These are phyloP conservation scores for Diachasmimorpha longicaudata DNA, from an alignment of 1,140 invertebrate species.

Conservation along the genomic window DNA sequence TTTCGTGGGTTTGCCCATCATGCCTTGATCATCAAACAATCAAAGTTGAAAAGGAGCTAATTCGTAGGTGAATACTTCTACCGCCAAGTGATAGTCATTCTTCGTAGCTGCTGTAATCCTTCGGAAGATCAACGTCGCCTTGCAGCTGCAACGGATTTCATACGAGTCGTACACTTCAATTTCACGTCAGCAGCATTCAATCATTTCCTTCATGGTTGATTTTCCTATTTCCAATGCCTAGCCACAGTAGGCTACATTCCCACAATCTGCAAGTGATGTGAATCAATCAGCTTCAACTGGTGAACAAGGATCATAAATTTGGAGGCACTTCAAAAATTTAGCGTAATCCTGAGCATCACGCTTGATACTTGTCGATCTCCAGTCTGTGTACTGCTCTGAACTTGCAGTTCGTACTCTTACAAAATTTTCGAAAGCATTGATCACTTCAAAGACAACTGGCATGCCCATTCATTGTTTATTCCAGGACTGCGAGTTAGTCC, in stretches of 20 bases:
- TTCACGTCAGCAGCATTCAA: constrained; percentile 36
- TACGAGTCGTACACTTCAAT: too few relatives aligned
- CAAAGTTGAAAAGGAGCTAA: constrained; percentile 46
- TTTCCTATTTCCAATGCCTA: constrained; percentile 47
- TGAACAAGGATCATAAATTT: too few relatives aligned
- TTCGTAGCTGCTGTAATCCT: constrained; percentile 40
- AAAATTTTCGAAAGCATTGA: too few relatives aligned
- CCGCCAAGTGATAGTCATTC: constrained; percentile 36
- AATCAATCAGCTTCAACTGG: constrained; percentile 7
- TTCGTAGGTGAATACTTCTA: constrained; percentile 51
- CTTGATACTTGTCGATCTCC: too few relatives aligned
- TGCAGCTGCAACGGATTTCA: too few relatives aligned
- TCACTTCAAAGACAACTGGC: too few relatives aligned
- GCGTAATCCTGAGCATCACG: too few relatives aligned
- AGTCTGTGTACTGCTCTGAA: too few relatives aligned
- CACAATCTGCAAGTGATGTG: constrained; percentile 49
- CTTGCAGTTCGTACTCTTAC: too few relatives aligned
- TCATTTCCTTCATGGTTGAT: constrained; percentile 20
- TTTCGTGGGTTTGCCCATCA: constrained; percentile 52
- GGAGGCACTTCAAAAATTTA: too few relatives aligned
- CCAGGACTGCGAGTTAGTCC: too few relatives aligned
- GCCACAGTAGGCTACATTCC: constrained; percentile 52
- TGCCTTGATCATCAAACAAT: constrained; percentile 42
- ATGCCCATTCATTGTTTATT: too few relatives aligned
- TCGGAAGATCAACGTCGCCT: constrained; percentile 35